Conservation (phyloP, 2,113 vertebrate species). For the Lophochroa leadbeateri region DNA sequence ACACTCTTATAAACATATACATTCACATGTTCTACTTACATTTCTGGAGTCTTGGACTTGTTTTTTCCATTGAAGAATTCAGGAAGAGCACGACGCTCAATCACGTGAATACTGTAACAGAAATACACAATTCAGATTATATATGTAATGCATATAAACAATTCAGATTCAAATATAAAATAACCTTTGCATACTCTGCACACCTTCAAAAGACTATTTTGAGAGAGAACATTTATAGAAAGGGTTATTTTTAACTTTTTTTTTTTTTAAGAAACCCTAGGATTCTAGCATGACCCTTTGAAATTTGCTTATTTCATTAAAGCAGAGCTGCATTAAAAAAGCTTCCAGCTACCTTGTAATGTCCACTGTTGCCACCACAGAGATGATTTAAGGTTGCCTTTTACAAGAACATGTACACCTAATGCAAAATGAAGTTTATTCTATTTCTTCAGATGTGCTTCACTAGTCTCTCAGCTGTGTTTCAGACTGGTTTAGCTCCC, state of each 20-base stretch:
- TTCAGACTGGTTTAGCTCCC: not conserved
- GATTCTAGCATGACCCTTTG: not conserved
- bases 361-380: not conserved
- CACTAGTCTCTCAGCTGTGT: not conserved
- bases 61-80: constrained; percentile 98
- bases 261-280: not conserved
- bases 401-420: not conserved
- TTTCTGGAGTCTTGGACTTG: constrained; percentile 97
- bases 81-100: constrained; percentile 90
- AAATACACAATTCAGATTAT: not conserved
- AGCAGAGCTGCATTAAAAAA: not conserved
- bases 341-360: not conserved
- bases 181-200: not conserved
- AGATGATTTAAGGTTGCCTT: not conserved
- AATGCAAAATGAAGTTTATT: not conserved
- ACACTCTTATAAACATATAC: rapidly evolving
- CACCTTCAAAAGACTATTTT: not conserved
- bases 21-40: constrained; percentile 77
- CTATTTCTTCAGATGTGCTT: not conserved
- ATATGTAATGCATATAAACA: not conserved
- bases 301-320: not conserved
- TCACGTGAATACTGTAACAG: constrained; percentile 88
- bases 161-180: not conserved
- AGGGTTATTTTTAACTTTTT: not conserved
- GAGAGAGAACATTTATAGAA: no score